Evolutionary conservation across 2,888 invertebrate species (phyloP).

Genomic region (Zaprionus obscuricornis): DNA sequence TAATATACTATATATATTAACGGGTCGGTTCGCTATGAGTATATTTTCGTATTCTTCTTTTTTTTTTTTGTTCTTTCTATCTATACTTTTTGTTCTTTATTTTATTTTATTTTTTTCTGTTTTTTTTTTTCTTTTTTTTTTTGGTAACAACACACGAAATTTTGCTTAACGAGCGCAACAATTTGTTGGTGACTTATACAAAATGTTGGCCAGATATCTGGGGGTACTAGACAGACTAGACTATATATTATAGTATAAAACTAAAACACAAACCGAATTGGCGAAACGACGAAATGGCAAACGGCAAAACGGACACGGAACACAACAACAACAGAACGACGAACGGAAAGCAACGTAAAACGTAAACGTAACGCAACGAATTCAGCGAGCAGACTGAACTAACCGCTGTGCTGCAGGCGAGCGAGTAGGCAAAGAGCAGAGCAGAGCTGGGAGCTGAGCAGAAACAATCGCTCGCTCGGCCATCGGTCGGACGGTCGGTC

Average conservation of each 20-base stretch:
- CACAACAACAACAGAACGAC: too few species aligned
- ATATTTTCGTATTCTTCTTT: too few species aligned
- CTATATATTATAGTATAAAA: too few species aligned
- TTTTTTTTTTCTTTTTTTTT: slow-evolving; percentile 8
- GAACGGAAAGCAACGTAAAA: slow-evolving; percentile 59
- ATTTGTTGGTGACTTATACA: slow-evolving; percentile 23
- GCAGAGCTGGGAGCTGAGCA: slow-evolving; percentile 17
- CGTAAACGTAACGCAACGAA: slow-evolving; percentile 68
- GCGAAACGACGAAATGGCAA: slow-evolving; percentile 38
- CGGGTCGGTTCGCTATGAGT: too few species aligned
- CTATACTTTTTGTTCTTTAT: too few species aligned
- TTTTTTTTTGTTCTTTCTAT: not conserved
- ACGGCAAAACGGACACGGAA: slow-evolving; percentile 50
- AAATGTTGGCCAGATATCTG: slow-evolving; percentile 26
- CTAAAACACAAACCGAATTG: slow-evolving; percentile 10
- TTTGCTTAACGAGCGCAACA: not conserved
- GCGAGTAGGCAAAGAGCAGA: slow-evolving; percentile 51
- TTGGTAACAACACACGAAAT: too few species aligned
- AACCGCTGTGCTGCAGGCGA: slow-evolving; percentile 49
- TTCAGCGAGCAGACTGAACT: slow-evolving; percentile 73
- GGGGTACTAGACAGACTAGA: slow-evolving; percentile 6
- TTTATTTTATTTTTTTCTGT: not conserved
- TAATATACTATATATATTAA: too few species aligned
- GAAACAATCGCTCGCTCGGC: slow-evolving; percentile 21
- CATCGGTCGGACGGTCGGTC: slow-evolving; percentile 28